Evolutionary conservation across 2,113 vertebrate genomes (phyloP), one percentile per base, ranked within the genome.

Genomic region (Sceloporus undulatus): DNA sequence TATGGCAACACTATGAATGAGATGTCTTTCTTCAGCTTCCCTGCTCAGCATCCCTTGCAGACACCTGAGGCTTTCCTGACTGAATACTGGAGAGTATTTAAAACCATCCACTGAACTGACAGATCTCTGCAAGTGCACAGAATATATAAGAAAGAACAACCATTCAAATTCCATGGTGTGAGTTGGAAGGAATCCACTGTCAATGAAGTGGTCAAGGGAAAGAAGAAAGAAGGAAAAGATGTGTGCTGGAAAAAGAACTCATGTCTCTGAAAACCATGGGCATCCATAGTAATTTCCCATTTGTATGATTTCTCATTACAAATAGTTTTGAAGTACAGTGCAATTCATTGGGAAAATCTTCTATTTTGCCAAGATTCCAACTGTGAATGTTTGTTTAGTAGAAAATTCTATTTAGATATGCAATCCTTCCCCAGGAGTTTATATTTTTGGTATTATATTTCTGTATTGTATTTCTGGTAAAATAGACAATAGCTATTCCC

Each of bases 381-480:
- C 88, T 89, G 80, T 65, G 92, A 94, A 91, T 89, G 76, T 86
- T 77, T 90, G 91, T 93, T 92, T 66, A 94, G 40, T 70, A 84
- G 87, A 86, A 59, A 59, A 18, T 19, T 8, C 23, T 65, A 88
- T 6, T 84, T 84, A 52, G 29, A 54, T 79, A 23, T 25, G 23
- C n/a, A 8, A 3, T 25, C n/a, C 5, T 6, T 19, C 42, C 34
- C 19, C 34, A 56, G 25, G 4, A 56, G 3, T 7, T 52, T 84
- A 4, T 29, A 59, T 82, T 38, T 66, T 14, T 25, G 27, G 21
- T 0, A 14, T 48, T 48, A 48, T 48, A 48, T 48, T 48, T 48
- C 48, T 48, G 48, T 48, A 48, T 62, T 84, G 2, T 29, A 59
- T 82, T 38, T 66, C 21, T 16, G 18, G 21, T 0, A 14, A 54